Percentiles rank a stretch among this genome's conserved stretches.
These are phyloP conservation scores for Gadopsis bispinosus DNA, from an alignment of 2,797 vertebrate species.

Conservation along the genomic window DNA sequence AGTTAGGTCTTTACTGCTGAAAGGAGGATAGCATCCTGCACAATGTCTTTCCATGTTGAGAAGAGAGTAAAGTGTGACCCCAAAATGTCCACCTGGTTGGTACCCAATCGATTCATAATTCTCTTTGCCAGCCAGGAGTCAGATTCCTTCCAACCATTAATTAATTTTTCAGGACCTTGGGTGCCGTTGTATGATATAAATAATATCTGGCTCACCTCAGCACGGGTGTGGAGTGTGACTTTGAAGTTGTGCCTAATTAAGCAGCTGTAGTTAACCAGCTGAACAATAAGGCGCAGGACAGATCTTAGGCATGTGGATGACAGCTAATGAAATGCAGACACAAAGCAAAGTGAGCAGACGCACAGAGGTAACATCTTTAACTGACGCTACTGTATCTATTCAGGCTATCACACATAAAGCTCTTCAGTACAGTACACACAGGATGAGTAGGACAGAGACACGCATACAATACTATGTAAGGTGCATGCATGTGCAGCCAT, in stretches of 20 bases:
- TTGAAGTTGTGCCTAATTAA: constrained; percentile 83
- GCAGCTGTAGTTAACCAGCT: constrained; percentile 76
- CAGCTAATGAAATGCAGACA: constrained; percentile 24
- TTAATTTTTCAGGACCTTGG: constrained; percentile 78
- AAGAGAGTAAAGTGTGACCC: constrained; percentile 49
- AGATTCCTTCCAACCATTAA: constrained; percentile 75
- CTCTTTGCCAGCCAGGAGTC: constrained; percentile 66
- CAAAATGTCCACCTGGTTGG: constrained; percentile 64
- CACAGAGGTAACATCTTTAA: constrained; percentile 19
- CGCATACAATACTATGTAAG: not conserved
- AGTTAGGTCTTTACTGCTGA: not conserved
- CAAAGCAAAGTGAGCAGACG: constrained; percentile 39
- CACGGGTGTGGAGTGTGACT: constrained; percentile 58
- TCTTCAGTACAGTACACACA: not conserved
- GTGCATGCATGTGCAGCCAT: not conserved
- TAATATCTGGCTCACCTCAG: constrained; percentile 76
- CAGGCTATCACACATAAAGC: constrained; percentile 20
- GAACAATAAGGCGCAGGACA: constrained; percentile 71
- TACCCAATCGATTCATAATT: constrained; percentile 64
- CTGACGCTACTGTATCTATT: constrained; percentile 18
- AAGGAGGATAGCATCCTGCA: not conserved
- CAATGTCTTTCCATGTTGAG: not conserved
- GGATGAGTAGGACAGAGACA: constrained; percentile 9
- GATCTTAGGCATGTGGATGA: constrained; percentile 56
- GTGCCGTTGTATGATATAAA: constrained; percentile 73